Conservation (phyloP, 2,113 vertebrate genomes). For the Monopterus albus region DNA sequence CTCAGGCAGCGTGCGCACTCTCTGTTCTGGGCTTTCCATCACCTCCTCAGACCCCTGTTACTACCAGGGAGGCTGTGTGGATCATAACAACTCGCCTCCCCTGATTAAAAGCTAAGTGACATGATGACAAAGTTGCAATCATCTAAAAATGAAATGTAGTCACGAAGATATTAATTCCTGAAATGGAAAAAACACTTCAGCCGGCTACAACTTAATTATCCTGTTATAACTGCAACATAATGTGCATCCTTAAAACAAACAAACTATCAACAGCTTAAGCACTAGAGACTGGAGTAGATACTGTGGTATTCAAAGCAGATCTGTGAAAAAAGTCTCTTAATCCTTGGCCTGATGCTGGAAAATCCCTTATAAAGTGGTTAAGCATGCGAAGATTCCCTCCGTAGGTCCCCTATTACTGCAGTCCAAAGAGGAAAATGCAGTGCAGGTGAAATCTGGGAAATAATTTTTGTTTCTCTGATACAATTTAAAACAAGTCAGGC, state of each 20-base stretch:
- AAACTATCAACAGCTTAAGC: constrained; percentile 47
- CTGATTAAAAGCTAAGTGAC: constrained; percentile 55
- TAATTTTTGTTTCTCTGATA: constrained; percentile 41
- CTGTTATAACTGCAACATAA: constrained; percentile 35
- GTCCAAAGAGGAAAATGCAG: constrained; percentile 43
- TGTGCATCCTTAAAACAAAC: constrained; percentile 52
- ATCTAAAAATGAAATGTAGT: constrained; percentile 31
- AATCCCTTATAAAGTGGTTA: constrained; percentile 56
- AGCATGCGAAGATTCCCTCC: constrained; percentile 35
- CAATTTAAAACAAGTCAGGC: constrained; percentile 52
- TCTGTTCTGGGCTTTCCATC: constrained; percentile 61
- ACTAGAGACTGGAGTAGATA: constrained; percentile 17
- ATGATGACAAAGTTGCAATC: constrained; percentile 42
- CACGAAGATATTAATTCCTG: constrained; percentile 48
- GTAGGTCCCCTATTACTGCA: constrained; percentile 16
- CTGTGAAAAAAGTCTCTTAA: constrained; percentile 53
- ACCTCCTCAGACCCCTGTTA: constrained; percentile 54
- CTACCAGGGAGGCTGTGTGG: constrained; percentile 35
- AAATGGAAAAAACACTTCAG: not conserved
- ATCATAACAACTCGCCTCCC: constrained; percentile 61
- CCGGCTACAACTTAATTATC: constrained; percentile 41
- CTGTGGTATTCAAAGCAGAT: constrained; percentile 42
- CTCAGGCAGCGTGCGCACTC: constrained; percentile 28
- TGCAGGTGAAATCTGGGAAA: constrained; percentile 57
- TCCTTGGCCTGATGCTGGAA: constrained; percentile 55